Evolutionary conservation across 1,140 invertebrate genomes (phyloP), one percentile per base, ranked within the genome.

Genomic region (Melanaphis sacchari): DNA sequence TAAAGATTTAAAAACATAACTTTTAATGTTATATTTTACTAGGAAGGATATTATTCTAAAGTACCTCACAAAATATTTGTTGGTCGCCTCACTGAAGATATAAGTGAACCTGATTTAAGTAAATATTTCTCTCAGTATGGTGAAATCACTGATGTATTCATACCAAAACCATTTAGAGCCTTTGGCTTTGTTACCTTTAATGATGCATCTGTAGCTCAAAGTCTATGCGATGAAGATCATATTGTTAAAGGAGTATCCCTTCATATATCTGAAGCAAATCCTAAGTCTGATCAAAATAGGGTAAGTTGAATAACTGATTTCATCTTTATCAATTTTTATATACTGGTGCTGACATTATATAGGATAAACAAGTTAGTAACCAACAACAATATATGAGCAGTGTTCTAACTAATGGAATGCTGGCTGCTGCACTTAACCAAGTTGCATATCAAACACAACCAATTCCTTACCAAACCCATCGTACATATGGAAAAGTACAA

Each of bases 101-200:
- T 99, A 94, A 97, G 97, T 93, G 97, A 97, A 4, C 98, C 98
- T 94, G 98, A 99, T 95, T 96, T 99, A 94, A 96, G 97, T 94
- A 98, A 99, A 95, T 99, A 99, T 96, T 99, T 99, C 96, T 97
- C 97, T 90, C 98, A 99, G 96, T 99, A 97, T 96, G 99, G 99
- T 93, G 98, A 98, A 96, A 98, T 99, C 66, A 98, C 98, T 84
- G 98, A 99, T 96, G 98, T 99, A 81, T 99, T 99, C 95, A 99
- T 99, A 95, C 98, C 99, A 93, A 98, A 98, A 96, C 98, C 98
- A 94, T 99, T 99, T 95, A 96, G 98, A 95, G 98, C 98, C 85
- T 99, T 99, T 95, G 98, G 98, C 94, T 99, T 99, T 96, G 98
- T 99, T 82, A 99, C 98, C 76, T 99, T 99, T 96, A 96, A 99